A percentile compares a stretch with the other conserved stretches of the same genome.
phyloP scores from a whole-genome alignment of 2,113 vertebrate species.

The Pleuronectes platessa region DNA sequence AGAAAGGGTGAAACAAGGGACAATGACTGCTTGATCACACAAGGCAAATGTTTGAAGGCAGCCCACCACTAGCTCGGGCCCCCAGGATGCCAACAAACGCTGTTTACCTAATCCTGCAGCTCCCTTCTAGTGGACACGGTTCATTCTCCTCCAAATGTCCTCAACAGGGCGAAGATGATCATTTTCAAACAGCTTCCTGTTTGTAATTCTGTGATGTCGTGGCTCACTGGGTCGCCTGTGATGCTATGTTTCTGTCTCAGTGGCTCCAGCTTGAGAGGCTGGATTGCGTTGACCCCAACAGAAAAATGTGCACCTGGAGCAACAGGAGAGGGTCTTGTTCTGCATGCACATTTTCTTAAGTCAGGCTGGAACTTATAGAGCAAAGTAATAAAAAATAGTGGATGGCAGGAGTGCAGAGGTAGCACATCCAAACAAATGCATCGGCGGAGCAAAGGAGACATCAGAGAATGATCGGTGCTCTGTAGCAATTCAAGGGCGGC shows the following conservation, averaged over 20 bases:
- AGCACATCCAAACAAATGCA: slow-evolving; percentile 25
- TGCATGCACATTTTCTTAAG: slow-evolving; percentile 32
- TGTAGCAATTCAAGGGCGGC: not conserved
- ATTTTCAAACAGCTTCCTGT: slow-evolving; percentile 37
- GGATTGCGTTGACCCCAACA: slow-evolving; percentile 4
- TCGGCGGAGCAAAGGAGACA: slow-evolving; percentile 15
- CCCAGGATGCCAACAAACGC: slow-evolving; percentile 33
- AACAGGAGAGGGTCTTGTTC: slow-evolving; percentile 27
- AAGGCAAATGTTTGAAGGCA: slow-evolving; percentile 61
- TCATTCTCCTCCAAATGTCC: slow-evolving; percentile 38
- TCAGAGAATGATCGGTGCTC: slow-evolving; percentile 11
- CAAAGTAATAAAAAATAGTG: slow-evolving; percentile 15
- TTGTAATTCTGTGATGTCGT: slow-evolving; percentile 56
- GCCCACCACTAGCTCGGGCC: slow-evolving; percentile 21
- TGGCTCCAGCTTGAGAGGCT: slow-evolving; percentile 35
- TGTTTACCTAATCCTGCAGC: slow-evolving; percentile 33
- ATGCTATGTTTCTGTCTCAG: slow-evolving; percentile 25
- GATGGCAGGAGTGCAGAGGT: not conserved
- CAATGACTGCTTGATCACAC: slow-evolving; percentile 62
- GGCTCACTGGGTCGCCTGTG: slow-evolving; percentile 28
- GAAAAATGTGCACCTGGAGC: slow-evolving; percentile 26
- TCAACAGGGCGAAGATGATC: slow-evolving; percentile 43
- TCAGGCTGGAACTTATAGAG: slow-evolving; percentile 21
- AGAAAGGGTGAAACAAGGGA: slow-evolving; percentile 56
- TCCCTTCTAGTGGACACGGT: not conserved